These are phyloP conservation scores for Trissolcus japonicus DNA, from an alignment of 2,888 invertebrate species.

Conservation along the genomic window DNA sequence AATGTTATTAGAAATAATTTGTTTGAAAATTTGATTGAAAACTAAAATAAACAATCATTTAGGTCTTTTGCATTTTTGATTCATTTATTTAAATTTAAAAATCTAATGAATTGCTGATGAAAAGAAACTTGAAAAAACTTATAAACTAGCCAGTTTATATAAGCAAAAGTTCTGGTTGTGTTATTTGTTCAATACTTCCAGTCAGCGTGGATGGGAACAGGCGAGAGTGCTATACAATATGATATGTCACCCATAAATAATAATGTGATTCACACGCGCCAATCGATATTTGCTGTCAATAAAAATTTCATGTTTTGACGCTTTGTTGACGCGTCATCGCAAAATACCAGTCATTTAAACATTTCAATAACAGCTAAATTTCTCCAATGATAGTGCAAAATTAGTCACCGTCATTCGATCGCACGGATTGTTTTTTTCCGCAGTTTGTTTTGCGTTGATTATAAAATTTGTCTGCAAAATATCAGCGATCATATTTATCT, in stretches of 20 bases:
- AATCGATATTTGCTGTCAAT: constrained; percentile 65
- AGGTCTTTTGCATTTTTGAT: too few relatives aligned
- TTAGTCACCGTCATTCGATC: constrained; percentile 16
- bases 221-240: constrained; percentile 44
- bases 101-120: too few relatives aligned
- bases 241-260: constrained; percentile 64
- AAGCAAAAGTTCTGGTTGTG: constrained; percentile 64
- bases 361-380: constrained; percentile 24
- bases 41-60: too few relatives aligned
- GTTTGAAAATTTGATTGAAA: too few relatives aligned
- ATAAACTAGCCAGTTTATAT: constrained; percentile 59
- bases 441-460: neutral
- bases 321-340: constrained; percentile 26
- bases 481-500: too few relatives aligned
- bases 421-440: neutral
- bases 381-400: constrained; percentile 8
- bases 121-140: too few relatives aligned
- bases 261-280: constrained; percentile 64
- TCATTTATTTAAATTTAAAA: too few relatives aligned
- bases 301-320: constrained; percentile 43
- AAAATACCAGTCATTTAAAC: constrained; percentile 21
- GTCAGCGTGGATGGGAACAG: constrained; percentile 57
- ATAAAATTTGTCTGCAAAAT: too few relatives aligned
- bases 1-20: too few relatives aligned
- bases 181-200: constrained; percentile 68